These are phyloP conservation scores for Ivindomyrus marchei DNA, from an alignment of 2,113 vertebrate genomes.

Conservation along the genomic window DNA sequence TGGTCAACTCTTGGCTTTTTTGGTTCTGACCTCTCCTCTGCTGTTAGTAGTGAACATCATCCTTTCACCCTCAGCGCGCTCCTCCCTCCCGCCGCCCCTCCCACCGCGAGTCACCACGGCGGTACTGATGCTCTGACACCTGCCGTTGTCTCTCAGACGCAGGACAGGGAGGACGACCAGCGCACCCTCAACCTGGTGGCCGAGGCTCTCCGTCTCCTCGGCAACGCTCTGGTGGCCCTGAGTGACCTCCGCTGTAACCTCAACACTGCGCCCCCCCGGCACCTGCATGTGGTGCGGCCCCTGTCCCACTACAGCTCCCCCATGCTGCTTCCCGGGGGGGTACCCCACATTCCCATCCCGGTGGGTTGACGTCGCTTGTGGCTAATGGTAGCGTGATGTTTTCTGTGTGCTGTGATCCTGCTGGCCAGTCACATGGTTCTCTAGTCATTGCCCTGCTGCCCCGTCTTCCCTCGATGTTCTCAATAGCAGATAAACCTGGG, in stretches of 20 bases:
- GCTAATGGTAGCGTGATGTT: background rate
- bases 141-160: conserved; percentile 42
- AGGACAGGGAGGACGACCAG: conserved; percentile 80
- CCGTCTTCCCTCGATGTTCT: background rate
- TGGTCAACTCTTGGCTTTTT: too few species aligned
- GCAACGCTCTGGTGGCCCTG: conserved; percentile 78
- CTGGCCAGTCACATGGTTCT: background rate
- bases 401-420: background rate
- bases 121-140: background rate
- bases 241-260: conserved; percentile 83
- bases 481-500: conserved; percentile 75
- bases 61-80: too few species aligned
- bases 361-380: conserved; percentile 46
- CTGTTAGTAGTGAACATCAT: too few species aligned
- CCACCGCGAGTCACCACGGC: background rate
- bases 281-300: conserved; percentile 78
- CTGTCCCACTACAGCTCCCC: conserved; percentile 81
- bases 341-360: conserved; percentile 78
- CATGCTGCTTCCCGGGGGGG: conserved; percentile 64
- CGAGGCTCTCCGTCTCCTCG: conserved; percentile 77
- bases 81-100: background rate
- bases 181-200: conserved; percentile 72
- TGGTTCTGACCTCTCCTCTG: too few species aligned
- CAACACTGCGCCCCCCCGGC: conserved; percentile 69
- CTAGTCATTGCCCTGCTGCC: too few species aligned